phyloP scores from a whole-genome alignment of 2,797 vertebrate species.

The Rhodeus uyekii region DNA sequence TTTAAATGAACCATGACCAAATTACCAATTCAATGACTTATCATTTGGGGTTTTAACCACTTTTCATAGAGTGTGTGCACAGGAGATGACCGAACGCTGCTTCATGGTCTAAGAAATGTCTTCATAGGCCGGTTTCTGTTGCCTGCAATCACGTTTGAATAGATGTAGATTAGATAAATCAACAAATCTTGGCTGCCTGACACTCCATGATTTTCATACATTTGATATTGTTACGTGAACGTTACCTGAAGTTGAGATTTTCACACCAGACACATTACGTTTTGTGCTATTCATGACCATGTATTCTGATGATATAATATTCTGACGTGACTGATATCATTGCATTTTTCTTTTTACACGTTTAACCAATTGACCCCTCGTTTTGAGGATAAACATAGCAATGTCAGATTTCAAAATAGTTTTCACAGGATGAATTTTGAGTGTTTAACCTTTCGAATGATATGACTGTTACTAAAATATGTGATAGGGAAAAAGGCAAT shows the following conservation, averaged over 20 bases:
- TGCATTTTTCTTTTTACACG: too few species aligned
- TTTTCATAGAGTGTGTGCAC: not conserved
- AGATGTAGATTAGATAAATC: slow-evolving; percentile 1
- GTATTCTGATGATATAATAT: too few species aligned
- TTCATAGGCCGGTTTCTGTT: not conserved
- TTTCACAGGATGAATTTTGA: too few species aligned
- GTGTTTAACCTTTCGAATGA: too few species aligned
- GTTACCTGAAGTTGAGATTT: not conserved
- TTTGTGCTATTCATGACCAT: too few species aligned
- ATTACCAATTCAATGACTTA: not conserved
- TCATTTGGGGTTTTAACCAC: not conserved
- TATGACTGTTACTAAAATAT: too few species aligned
- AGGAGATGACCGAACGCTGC: not conserved
- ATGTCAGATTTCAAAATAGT: too few species aligned
- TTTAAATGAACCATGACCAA: not conserved
- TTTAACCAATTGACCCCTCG: too few species aligned
- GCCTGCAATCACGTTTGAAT: not conserved
- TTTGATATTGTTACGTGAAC: not conserved
- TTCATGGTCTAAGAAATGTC: not conserved
- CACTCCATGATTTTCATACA: not conserved
- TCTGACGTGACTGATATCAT: too few species aligned
- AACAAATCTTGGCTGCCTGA: not conserved
- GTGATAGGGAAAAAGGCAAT: too few species aligned
- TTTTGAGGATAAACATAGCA: too few species aligned
- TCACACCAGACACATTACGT: not conserved